Percentiles rank a stretch among this genome's conserved stretches.
Evolutionary conservation across 2,113 vertebrate species (phyloP).

Genomic region (Formicarius rufipectus): DNA sequence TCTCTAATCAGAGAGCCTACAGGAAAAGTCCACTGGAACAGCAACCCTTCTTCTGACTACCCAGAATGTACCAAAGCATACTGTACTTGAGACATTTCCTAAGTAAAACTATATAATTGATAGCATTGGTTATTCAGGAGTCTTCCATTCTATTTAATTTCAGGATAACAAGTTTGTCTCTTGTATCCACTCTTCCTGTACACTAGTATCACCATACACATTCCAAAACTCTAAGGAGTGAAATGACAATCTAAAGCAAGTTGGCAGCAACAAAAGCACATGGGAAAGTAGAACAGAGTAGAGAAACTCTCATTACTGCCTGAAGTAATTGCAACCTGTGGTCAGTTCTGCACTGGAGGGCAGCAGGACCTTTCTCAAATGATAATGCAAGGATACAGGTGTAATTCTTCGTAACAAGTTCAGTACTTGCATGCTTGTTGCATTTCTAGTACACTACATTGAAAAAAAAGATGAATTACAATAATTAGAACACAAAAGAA

Average conservation of each 20-base stretch:
- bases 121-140: not conserved
- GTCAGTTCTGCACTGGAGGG: not conserved
- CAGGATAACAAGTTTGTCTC: not conserved
- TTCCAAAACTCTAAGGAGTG: not conserved
- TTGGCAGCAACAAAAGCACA: accelerated
- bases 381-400: not conserved
- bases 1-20: not conserved
- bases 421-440: not conserved
- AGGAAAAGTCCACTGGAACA: not conserved
- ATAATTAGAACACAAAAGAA: not conserved
- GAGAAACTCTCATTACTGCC: not conserved
- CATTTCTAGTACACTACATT: not conserved
- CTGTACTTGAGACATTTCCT: not conserved
- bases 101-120: not conserved
- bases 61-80: not conserved
- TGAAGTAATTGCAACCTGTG: accelerated
- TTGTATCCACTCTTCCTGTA: not conserved
- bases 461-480: not conserved
- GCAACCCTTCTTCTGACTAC: not conserved
- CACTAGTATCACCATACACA: not conserved
- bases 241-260: not conserved
- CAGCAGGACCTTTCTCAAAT: not conserved
- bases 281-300: not conserved
- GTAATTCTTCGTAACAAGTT: not conserved
- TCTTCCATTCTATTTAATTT: not conserved